Evolutionary conservation across 2,888 invertebrate species (phyloP).

Genomic region (Drosophila aldrichi): DNA sequence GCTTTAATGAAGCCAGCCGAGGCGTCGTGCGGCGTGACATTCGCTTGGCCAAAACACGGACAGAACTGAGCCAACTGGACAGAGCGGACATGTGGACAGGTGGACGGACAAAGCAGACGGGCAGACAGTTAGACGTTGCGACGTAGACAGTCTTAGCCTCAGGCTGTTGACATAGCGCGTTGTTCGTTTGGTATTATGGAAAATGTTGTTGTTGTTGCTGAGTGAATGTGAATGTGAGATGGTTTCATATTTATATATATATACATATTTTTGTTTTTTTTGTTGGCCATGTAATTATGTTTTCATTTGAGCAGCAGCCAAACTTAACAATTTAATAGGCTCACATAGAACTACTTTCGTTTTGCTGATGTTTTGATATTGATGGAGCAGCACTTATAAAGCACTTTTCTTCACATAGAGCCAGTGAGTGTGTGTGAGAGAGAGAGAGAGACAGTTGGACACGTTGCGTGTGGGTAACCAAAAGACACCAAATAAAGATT

Average conservation of each 20-base stretch:
- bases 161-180: slow-evolving; percentile 54
- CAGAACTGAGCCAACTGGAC: slow-evolving; percentile 16
- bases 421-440: background rate
- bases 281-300: slow-evolving; percentile 67
- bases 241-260: background rate
- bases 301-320: slow-evolving; percentile 55
- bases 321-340: slow-evolving; percentile 62
- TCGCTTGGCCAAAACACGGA: slow-evolving; percentile 28
- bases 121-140: slow-evolving; percentile 6
- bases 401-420: slow-evolving; percentile 57
- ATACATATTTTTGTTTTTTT: background rate
- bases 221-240: slow-evolving; percentile 42
- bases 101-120: background rate
- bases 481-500: slow-evolving; percentile 52
- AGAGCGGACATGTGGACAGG: slow-evolving; percentile 2
- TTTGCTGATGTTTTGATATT: slow-evolving; percentile 71
- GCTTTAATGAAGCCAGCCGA: slow-evolving; percentile 60
- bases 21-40: slow-evolving; percentile 26
- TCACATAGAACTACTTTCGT: slow-evolving; percentile 74
- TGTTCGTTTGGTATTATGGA: slow-evolving; percentile 57
- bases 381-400: slow-evolving; percentile 73
- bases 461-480: slow-evolving; percentile 57
- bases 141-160: slow-evolving; percentile 30
- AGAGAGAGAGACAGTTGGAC: slow-evolving; percentile 6
- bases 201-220: slow-evolving; percentile 32